phyloP scores from a whole-genome alignment of 2,113 vertebrate species.

The Muntiacus muntjak region DNA sequence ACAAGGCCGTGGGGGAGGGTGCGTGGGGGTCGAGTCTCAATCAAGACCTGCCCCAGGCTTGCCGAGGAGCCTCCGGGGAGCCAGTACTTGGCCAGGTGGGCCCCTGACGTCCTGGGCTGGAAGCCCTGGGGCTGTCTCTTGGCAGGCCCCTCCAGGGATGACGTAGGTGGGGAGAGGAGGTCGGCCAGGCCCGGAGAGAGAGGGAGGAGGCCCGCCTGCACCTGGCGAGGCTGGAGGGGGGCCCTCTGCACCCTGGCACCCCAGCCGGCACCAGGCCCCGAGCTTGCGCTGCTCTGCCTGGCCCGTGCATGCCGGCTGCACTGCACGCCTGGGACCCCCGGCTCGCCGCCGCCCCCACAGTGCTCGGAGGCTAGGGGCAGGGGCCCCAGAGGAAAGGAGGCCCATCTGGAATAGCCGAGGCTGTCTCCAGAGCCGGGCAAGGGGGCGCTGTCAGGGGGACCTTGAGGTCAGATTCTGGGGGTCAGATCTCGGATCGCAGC shows the following conservation, averaged over 20 bases:
- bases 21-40: background rate
- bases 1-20: background rate
- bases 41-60: background rate
- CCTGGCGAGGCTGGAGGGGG: conserved; percentile 20
- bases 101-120: background rate
- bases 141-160: conserved; percentile 64
- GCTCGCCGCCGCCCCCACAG: background rate
- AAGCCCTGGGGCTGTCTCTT: conserved; percentile 42
- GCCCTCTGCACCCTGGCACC: conserved; percentile 11
- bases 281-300: conserved; percentile 61
- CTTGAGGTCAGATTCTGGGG: background rate
- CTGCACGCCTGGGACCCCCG: conserved; percentile 33
- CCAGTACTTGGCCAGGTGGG: conserved; percentile 15
- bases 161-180: conserved; percentile 48
- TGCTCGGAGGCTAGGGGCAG: background rate
- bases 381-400: background rate
- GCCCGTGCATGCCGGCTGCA: conserved; percentile 62
- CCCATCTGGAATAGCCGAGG: background rate
- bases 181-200: conserved; percentile 26
- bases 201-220: conserved; percentile 26
- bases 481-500: background rate
- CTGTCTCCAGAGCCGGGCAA: background rate
- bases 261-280: background rate
- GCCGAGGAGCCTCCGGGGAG: background rate
- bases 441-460: background rate